Conservation (phyloP, 1,140 invertebrate genomes). For the Lordiphosa mommai region DNA sequence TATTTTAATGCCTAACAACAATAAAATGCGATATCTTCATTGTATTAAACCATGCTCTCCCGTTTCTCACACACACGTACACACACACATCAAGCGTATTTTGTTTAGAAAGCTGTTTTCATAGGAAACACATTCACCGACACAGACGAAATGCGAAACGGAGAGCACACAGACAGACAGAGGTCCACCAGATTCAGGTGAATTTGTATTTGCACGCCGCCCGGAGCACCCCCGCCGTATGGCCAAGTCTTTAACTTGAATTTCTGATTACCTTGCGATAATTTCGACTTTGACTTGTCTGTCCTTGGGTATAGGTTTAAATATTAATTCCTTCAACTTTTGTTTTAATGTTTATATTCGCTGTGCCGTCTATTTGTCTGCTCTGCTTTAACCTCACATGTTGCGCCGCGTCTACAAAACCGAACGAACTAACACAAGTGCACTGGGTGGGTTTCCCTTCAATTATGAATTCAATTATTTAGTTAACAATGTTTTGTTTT, state of each 20-base stretch:
- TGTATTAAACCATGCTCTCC: constrained; percentile 37
- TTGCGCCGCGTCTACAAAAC: constrained; percentile 63
- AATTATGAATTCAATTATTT: constrained; percentile 6
- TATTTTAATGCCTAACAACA: constrained; percentile 44
- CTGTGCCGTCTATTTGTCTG: constrained; percentile 50
- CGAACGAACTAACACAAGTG: constrained; percentile 22
- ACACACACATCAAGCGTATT: constrained; percentile 1
- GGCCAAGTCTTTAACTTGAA: not conserved
- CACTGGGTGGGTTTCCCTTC: not conserved
- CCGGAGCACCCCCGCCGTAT: constrained; percentile 5
- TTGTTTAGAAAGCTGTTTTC: constrained; percentile 59
- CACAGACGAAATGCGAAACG: constrained; percentile 6
- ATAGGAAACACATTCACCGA: constrained; percentile 3
- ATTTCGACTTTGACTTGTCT: not conserved
- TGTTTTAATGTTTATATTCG: constrained; percentile 26
- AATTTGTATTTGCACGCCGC: constrained; percentile 18
- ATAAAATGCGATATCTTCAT: constrained; percentile 23
- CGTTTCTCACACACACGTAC: constrained; percentile 37
- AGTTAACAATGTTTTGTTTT: no score
- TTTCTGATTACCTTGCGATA: constrained; percentile 39
- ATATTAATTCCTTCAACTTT: constrained; percentile 3
- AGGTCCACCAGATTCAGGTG: constrained; percentile 4
- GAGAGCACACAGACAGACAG: not conserved
- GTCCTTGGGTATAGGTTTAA: no score
- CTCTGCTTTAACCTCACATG: constrained; percentile 75